Base-by-base conservation (phyloP, 2,797 vertebrate species). In the Siniperca undulata region DNA sequence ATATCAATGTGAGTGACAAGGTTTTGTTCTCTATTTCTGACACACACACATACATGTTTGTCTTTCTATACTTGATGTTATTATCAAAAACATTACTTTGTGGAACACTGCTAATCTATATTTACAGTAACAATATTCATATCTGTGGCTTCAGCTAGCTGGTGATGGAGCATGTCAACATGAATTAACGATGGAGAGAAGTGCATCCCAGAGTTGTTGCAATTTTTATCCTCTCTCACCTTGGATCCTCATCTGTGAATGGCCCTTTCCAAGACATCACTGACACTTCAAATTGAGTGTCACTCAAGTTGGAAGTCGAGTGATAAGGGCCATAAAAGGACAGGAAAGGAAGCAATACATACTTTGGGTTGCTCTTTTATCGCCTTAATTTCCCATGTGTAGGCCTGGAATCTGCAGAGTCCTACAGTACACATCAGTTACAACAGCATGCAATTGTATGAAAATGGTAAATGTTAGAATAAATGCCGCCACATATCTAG, bases 281-380 rank as follows among this genome's bases (percentile, higher is more conserved):
- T 74, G 78, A 74, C 83, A 86, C 81, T 89, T 86, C 74, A 86
- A 86, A 81, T 86, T 81, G 83, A 91, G 68, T 87, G 87, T 89
- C 83, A 86, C 66, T 89, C 86, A 86, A 71, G 85, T 46, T 11
- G 55, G 70, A 68, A 83, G 77, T 79, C 77, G 52, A 79, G 50
- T 55, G 72, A 88, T 78, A 78, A 60, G 55, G n/a, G 71, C 77
- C 42, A 34, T 70, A 70, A 68, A 36, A 48, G 73, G 55, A 61
- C 38, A 27, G 62, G 27, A 4, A 42, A 67, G 22, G 68, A 40
- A 50, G 74, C 0, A 0, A 46, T 27, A 40, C 30, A 55, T 70
- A 36, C 60, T 55, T 42, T 38, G 27, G 12, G 10, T 40, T 65
- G 36, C 44, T 70, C 20, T 82, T 61, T 67, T 46, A 60, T 78